These are phyloP conservation scores for Speoplatyrhinus poulsoni DNA, from an alignment of 2,113 vertebrate species.

Conservation along the genomic window DNA sequence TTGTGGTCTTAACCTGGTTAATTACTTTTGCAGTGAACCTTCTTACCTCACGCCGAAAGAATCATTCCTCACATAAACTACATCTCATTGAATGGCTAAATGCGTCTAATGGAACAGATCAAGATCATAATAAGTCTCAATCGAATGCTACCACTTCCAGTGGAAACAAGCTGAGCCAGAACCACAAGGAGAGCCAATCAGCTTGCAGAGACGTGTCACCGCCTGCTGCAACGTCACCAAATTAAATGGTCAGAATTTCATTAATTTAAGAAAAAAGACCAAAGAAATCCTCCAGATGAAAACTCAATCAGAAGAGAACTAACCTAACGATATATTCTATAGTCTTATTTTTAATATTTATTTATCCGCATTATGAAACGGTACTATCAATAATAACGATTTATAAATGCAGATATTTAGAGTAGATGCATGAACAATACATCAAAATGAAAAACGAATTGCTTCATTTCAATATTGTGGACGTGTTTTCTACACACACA, in stretches of 20 bases:
- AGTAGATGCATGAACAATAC: no score
- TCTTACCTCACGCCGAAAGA: conserved; percentile 38
- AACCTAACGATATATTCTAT: no score
- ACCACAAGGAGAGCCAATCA: conserved; percentile 34
- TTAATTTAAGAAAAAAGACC: no score
- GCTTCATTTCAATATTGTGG: not conserved
- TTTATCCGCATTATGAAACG: no score
- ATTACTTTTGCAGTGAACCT: not conserved
- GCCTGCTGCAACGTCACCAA: not conserved
- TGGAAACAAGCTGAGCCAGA: not conserved
- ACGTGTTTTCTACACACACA: not conserved
- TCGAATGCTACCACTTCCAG: conserved; percentile 41
- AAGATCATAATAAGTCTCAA: conserved; percentile 10
- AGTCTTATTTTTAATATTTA: no score
- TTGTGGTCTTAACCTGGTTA: not conserved
- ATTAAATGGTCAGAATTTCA: no score
- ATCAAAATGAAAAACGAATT: not conserved
- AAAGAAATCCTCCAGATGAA: no score
- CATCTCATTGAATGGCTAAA: not conserved
- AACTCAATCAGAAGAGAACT: no score
- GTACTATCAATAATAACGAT: no score
- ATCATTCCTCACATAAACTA: not conserved
- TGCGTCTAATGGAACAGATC: not conserved
- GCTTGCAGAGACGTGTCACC: conserved; percentile 31
- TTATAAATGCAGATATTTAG: no score